Evolutionary conservation across 2,113 vertebrate species (phyloP).

Genomic region (Leucoraja erinaceus): DNA sequence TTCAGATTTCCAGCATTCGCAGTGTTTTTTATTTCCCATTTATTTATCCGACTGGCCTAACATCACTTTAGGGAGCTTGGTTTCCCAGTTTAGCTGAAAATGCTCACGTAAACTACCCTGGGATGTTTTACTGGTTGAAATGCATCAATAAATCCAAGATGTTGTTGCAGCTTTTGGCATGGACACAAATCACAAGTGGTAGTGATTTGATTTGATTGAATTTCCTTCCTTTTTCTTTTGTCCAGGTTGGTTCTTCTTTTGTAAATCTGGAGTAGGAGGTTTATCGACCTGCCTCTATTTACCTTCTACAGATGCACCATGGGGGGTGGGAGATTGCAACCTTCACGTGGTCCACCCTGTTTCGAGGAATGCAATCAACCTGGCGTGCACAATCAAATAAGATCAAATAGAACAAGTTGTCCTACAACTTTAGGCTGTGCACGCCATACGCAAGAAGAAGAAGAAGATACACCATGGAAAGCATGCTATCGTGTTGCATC

Average conservation of each 20-base stretch:
- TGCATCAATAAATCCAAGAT: not conserved
- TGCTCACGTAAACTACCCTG: not conserved
- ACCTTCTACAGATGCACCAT: no score
- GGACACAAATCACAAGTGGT: not conserved
- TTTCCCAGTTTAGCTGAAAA: not conserved
- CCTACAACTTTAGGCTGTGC: no score
- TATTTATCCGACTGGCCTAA: not conserved
- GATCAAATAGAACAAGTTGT: no score
- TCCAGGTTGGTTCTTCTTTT: not conserved
- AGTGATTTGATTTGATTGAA: not conserved
- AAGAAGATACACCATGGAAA: no score
- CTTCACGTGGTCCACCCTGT: no score
- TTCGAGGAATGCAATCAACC: no score
- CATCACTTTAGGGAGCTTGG: not conserved
- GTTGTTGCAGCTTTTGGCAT: not conserved
- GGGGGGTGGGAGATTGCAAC: no score
- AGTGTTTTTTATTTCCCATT: no score
- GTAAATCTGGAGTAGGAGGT: not conserved
- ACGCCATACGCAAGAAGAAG: no score
- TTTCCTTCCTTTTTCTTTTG: not conserved
- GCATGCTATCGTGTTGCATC: no score
- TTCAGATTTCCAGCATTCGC: no score
- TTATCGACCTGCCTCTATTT: not conserved
- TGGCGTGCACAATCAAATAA: no score
- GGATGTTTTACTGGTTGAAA: not conserved